Evolutionary conservation across 35 echinoderm and acorn worm species (phyloP).

Genomic region (Stichopus chloronotus): DNA sequence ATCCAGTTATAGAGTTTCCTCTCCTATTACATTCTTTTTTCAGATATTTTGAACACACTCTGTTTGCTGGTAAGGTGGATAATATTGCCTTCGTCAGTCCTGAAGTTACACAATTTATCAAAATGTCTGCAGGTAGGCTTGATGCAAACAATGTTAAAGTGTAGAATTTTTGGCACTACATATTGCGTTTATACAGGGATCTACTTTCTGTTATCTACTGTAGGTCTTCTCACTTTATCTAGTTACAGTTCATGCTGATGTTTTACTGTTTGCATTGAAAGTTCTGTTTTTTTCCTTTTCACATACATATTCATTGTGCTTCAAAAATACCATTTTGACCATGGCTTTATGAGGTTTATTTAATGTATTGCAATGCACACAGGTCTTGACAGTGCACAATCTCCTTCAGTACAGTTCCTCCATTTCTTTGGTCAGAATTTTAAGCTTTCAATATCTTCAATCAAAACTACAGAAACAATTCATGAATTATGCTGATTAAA

Average conservation of each 20-base stretch:
- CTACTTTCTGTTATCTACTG: neutral
- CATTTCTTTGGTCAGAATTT: too few species aligned
- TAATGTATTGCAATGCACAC: too few species aligned
- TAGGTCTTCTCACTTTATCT: neutral
- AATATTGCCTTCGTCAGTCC: slow-evolving; percentile 77
- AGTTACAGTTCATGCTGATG: neutral
- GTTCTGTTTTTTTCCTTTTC: neutral
- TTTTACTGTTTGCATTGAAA: neutral
- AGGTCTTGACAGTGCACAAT: too few species aligned
- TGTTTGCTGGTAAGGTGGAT: slow-evolving; percentile 58
- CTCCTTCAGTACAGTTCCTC: too few species aligned
- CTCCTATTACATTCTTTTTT: neutral
- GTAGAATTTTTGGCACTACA: neutral
- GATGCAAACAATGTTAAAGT: neutral
- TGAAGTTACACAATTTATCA: slow-evolving; percentile 89
- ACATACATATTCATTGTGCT: neutral
- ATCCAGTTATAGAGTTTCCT: neutral
- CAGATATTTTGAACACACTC: slow-evolving; percentile 80
- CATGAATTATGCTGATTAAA: too few species aligned
- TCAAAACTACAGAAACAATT: too few species aligned
- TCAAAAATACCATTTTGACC: neutral
- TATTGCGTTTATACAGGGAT: neutral
- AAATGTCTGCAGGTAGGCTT: slow-evolving; percentile 65
- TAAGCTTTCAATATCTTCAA: too few species aligned
- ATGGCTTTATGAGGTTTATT: too few species aligned